Conservation (phyloP, 1,140 invertebrate species). For the Leucophenga varia region DNA sequence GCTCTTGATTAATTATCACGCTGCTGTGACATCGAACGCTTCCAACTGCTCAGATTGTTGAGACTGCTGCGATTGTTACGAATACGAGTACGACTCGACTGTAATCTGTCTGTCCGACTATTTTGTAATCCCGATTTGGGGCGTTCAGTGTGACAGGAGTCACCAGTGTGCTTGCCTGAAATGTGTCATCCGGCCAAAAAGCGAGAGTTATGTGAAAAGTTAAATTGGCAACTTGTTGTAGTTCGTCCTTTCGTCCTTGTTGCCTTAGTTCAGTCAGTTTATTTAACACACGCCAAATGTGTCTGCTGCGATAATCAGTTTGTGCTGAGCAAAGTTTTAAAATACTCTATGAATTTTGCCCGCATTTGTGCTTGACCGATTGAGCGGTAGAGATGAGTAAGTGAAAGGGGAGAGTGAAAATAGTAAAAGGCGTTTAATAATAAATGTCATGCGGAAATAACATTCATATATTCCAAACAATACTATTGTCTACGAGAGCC, state of each 20-base stretch:
- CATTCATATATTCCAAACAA: too few species aligned
- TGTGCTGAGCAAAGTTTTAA: conserved; percentile 34
- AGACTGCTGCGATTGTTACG: too few species aligned
- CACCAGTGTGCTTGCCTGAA: conserved; percentile 7
- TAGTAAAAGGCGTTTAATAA: too few species aligned
- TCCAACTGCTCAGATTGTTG: too few species aligned
- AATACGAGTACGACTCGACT: too few species aligned
- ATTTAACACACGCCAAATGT: neutral
- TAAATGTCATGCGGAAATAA: conserved; percentile 24
- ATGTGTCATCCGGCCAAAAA: conserved; percentile 1
- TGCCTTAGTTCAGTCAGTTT: neutral
- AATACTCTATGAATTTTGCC: conserved; percentile 10
- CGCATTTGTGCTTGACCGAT: conserved; percentile 33
- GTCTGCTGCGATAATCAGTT: conserved; percentile 29
- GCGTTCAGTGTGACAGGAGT: conserved; percentile 8
- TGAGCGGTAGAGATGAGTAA: too few species aligned
- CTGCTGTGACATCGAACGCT: conserved; percentile 23
- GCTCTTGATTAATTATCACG: conserved; percentile 38
- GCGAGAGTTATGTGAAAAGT: conserved; percentile 12
- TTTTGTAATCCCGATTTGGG: conserved; percentile 23
- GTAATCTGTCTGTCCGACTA: too few species aligned
- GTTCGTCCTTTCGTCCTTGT: neutral
- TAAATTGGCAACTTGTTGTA: conserved; percentile 24
- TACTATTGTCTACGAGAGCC: too few species aligned
- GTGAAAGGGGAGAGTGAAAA: too few species aligned